Conservation (phyloP, 92 coral and sea anemone species). For the Porites cylindrica region DNA sequence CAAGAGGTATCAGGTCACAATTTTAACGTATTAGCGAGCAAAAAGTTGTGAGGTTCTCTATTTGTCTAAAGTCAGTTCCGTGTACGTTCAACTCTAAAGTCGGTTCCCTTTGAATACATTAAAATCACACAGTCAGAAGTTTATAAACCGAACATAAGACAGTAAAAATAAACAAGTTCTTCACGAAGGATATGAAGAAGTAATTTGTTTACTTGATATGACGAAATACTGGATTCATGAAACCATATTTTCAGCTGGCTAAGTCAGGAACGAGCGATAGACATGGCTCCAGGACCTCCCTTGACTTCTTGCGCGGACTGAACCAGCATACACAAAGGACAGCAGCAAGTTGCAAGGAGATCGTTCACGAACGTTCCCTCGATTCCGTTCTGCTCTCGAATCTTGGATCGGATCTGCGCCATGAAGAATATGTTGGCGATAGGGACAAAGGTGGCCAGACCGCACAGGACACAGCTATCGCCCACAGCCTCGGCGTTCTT, state of each 20-base stretch:
- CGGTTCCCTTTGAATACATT: too few relatives aligned
- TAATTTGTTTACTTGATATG: not conserved
- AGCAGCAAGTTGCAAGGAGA: conserved; percentile 75
- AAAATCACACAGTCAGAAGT: too few relatives aligned
- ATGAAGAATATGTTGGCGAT: conserved; percentile 79
- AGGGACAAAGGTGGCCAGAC: conserved; percentile 84
- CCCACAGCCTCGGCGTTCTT: conserved; percentile 99
- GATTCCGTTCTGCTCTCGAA: conserved; percentile 94
- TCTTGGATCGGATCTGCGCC: conserved; percentile 92
- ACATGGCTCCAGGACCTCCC: conserved; percentile 76
- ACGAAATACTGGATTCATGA: not conserved
- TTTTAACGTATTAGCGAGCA: too few relatives aligned
- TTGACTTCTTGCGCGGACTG: conserved; percentile 96
- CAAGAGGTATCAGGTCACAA: too few relatives aligned
- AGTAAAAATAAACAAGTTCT: too few relatives aligned
- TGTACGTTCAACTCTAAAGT: not conserved
- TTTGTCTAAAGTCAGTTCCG: not conserved
- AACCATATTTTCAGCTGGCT: not conserved
- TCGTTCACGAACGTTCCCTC: conserved; percentile 83
- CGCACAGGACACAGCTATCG: conserved; percentile 90
- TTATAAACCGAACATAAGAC: not conserved
- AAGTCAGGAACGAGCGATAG: conserved; percentile 77
- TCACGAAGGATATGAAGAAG: not conserved
- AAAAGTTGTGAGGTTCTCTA: not conserved
- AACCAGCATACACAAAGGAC: conserved; percentile 87